Percentiles rank a stretch among this genome's conserved stretches.
Evolutionary conservation across 2,797 vertebrate genomes (phyloP).

Genomic region (Pseudochirops cupreus): DNA sequence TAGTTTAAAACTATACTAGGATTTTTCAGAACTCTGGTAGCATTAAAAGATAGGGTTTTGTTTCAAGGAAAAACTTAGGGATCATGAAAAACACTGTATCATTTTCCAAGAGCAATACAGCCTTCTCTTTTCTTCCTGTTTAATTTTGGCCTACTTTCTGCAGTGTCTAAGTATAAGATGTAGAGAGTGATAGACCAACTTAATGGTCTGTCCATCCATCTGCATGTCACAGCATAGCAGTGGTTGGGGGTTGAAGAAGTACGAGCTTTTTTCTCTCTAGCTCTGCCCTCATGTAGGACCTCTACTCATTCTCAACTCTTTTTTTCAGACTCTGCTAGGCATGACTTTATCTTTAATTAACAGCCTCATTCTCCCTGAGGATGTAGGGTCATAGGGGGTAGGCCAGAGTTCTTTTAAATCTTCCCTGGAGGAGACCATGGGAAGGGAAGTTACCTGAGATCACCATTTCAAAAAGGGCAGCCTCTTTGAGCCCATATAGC

Average conservation of each 20-base stretch:
- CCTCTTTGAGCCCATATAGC: too few species aligned
- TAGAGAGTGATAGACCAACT: neutral
- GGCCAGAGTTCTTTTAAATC: neutral
- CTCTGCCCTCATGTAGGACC: neutral
- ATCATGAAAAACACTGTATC: neutral
- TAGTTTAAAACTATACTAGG: neutral
- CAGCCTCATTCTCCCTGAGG: neutral
- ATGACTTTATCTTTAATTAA: neutral
- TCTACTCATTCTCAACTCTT: neutral
- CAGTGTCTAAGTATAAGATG: neutral
- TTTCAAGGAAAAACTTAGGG: neutral
- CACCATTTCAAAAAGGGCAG: neutral
- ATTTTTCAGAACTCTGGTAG: neutral
- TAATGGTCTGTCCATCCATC: neutral
- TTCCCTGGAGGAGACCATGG: neutral
- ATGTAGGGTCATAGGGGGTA: neutral
- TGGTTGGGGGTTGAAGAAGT: neutral
- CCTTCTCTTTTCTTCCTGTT: neutral
- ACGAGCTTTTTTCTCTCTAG: neutral
- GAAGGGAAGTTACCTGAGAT: neutral
- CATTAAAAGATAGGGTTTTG: neutral
- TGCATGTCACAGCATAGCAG: neutral
- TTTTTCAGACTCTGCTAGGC: neutral
- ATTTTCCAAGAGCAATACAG: neutral
- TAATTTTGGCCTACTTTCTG: neutral